Conservation (phyloP, 2,888 invertebrate genomes). For the Limenitis camilla region DNA sequence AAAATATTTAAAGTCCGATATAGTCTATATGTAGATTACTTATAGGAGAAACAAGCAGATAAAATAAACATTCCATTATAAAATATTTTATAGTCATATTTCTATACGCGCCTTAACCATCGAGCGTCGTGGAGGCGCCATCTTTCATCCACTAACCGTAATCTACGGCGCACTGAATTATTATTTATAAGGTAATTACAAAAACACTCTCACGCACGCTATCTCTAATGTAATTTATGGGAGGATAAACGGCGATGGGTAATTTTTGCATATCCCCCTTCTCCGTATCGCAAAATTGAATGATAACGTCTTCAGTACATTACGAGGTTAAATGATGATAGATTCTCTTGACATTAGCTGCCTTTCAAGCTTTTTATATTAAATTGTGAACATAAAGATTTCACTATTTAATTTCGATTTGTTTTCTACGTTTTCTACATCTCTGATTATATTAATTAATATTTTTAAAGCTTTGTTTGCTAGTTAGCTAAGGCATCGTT, state of each 20-base stretch:
- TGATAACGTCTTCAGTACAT: constrained; percentile 41
- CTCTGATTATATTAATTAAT: no score
- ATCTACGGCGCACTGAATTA: constrained; percentile 66
- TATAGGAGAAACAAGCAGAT: no score
- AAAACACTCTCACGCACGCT: constrained; percentile 65
- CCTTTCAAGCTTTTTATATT: constrained; percentile 19
- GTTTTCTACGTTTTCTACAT: no score
- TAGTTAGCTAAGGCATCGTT: no score
- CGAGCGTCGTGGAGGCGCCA: constrained; percentile 28
- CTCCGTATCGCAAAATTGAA: constrained; percentile 56
- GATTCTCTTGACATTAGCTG: constrained; percentile 25
- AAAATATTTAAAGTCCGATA: no score
- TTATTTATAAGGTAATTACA: constrained; percentile 75
- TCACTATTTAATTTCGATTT: not conserved
- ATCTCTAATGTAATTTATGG: constrained; percentile 71
- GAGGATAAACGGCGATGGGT: constrained; percentile 62
- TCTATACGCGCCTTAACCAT: constrained; percentile 9
- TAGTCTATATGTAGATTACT: no score
- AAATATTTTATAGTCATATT: not conserved
- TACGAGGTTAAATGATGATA: constrained; percentile 28
- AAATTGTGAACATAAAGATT: not conserved
- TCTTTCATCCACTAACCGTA: constrained; percentile 64
- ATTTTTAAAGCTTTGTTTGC: no score
- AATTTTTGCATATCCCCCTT: constrained; percentile 63
- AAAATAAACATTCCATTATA: no score